Base-by-base conservation (phyloP, 2,113 vertebrate species). In the Lipophrys pholis region DNA sequence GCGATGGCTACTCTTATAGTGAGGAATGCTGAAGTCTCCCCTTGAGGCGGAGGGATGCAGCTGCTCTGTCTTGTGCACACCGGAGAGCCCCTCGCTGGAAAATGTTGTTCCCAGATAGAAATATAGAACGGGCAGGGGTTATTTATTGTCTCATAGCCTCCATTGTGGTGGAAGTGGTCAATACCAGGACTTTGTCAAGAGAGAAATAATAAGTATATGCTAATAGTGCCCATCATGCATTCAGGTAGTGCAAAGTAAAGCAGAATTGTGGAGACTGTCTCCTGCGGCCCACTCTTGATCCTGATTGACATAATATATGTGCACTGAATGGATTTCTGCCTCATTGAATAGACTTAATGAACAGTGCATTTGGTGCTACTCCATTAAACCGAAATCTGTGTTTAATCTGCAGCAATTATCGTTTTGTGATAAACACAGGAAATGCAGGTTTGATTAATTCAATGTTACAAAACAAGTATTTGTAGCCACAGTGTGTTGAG, bases 401-500 rank as follows among this genome's bases (percentile, higher is more conserved):
- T 77, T 67, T 40, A 55, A 61, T 65, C 81, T 73, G 42, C 36
- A 75, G 39, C 43, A 66, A 57, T 77, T 70, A 68, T 54, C 68
- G 41, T 67, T 73, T 69, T 46, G 53, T 30, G 45, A 55, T 58
- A 57, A 64, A 76, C 60, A 71, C 72, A 58, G 51, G 52, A 62
- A 41, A 73, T 53, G 53, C 30, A 17, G 45, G 58, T 76, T 84
- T 86, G 74, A 81, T 77, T 79, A 56, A 70, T 73, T 63, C 40
- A 36, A 49, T 12, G 41, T 48, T 56, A 38, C 45, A 63, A 21
- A 81, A 54, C 39, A 62, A 59, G 12, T 50, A 49, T 57, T 58
- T 76, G 11, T 35, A 36, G 71, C 61, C 11, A 41, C n/a, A 46
- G 53, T 40, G 6, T 39, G 71, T 55, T 55, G 78, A 84, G 76